Conservation (phyloP, 2,797 vertebrate genomes). For the Oreochromis grahami region DNA sequence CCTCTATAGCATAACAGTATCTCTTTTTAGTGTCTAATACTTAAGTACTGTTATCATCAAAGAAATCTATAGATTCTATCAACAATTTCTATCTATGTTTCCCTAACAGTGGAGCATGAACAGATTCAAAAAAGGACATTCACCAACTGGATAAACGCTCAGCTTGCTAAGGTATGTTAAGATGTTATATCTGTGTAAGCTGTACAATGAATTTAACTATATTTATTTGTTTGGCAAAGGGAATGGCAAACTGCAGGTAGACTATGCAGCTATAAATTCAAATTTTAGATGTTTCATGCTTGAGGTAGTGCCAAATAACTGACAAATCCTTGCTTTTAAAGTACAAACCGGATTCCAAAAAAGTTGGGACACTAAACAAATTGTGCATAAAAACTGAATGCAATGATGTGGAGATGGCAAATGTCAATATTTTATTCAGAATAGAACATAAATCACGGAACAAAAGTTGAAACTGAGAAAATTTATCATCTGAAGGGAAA, state of each 20-base stretch:
- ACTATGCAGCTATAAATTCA: background rate
- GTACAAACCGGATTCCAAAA: too few species aligned
- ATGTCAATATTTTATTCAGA: too few species aligned
- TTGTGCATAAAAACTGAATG: too few species aligned
- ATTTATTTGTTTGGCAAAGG: background rate
- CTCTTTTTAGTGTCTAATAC: background rate
- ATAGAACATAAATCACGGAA: too few species aligned
- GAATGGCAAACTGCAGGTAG: background rate
- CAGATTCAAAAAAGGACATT: constrained; percentile 91
- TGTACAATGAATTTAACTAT: background rate
- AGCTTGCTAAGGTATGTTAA: constrained; percentile 84
- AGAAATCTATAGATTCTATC: background rate
- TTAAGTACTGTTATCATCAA: background rate
- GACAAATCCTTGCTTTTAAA: background rate
- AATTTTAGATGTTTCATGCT: background rate
- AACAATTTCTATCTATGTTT: background rate
- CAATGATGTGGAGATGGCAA: too few species aligned
- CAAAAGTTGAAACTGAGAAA: too few species aligned
- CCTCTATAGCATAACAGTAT: background rate
- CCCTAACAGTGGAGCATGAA: constrained; percentile 83
- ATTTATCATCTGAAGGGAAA: too few species aligned
- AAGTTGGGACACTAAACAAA: too few species aligned
- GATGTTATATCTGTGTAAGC: background rate
- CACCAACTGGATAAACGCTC: constrained; percentile 92
- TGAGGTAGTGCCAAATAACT: background rate